Base-by-base conservation (phyloP, 2,797 vertebrate species). In the Darevskia mixta region DNA sequence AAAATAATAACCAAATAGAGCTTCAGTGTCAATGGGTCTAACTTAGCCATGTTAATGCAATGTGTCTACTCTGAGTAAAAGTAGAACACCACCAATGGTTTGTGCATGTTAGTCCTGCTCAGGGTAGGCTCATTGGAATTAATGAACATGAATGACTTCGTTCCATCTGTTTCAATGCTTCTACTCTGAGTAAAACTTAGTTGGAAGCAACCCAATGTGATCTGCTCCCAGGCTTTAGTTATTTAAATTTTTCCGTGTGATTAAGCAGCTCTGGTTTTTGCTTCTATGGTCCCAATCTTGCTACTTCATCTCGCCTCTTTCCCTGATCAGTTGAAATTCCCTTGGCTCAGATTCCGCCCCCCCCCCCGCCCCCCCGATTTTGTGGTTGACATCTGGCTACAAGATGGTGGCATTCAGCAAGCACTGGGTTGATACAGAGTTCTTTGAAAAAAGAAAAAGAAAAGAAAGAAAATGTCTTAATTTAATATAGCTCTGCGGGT, bases 341-440 rank as follows among this genome's bases (percentile, higher is more conserved):
- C 15, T 64, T 0, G 0, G 73, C 67, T 87, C 82, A 2, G 0
- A 88, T 91, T 91, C 85, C 90, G 77, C 9, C 38, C 45, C 45
- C 10, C 0, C 45, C 11, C 45, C 10, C 45, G 9, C 2, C 45
- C 93, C 91, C 91, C 91, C 90, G 91, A 76, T 78, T 80, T 9
- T 87, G 2, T n/a, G n/a, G 32, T 20, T 91, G 94, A 96, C 95
- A 96, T 95, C 95, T 96, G 95, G 95, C 88, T 94, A 93, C 95
- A 96, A 96, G 94, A 95, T 96, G 95, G 87, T 93, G 93, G 92
- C 93, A 94, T 66, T 69, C 27, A 87, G 84, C 32, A 93, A 93
- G 86, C 83, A 86, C 91, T 90, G 71, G 72, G 88, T 92, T 91
- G 92, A 93, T 91, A 92, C 0, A 91, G 72, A 49, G 91, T 32